phyloP scores from a whole-genome alignment of 2,113 vertebrate genomes.

The Dasyornis broadbenti region DNA sequence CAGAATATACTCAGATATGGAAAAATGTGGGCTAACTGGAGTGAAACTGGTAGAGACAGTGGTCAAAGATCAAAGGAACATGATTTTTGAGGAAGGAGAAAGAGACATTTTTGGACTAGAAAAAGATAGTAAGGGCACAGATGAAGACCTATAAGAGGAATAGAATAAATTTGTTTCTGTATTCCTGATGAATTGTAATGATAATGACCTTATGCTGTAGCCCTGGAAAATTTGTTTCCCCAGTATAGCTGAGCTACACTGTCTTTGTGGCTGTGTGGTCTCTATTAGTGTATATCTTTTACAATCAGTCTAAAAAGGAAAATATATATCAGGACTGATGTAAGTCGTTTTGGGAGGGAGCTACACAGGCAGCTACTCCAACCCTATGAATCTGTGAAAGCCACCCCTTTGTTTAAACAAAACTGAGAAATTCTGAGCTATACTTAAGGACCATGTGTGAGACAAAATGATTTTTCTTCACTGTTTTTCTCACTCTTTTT shows the following conservation, averaged over 20 bases:
- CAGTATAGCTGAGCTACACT: background rate
- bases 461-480: background rate
- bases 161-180: background rate
- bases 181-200: background rate
- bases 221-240: background rate
- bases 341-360: background rate
- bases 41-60: background rate
- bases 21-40: background rate
- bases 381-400: background rate
- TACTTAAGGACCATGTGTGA: accelerated
- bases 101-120: background rate
- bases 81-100: background rate
- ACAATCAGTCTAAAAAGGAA: background rate
- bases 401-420: background rate
- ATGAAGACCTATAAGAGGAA: background rate
- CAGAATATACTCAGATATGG: accelerated
- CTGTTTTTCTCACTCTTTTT: background rate
- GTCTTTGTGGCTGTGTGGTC: background rate
- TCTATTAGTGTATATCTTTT: background rate
- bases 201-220: background rate
- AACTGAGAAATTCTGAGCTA: background rate
- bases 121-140: background rate
- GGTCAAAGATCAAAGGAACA: background rate
- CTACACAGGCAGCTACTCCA: background rate
- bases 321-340: background rate